Evolutionary conservation across 2,113 vertebrate species (phyloP).

Genomic region (Dascyllus trimaculatus): DNA sequence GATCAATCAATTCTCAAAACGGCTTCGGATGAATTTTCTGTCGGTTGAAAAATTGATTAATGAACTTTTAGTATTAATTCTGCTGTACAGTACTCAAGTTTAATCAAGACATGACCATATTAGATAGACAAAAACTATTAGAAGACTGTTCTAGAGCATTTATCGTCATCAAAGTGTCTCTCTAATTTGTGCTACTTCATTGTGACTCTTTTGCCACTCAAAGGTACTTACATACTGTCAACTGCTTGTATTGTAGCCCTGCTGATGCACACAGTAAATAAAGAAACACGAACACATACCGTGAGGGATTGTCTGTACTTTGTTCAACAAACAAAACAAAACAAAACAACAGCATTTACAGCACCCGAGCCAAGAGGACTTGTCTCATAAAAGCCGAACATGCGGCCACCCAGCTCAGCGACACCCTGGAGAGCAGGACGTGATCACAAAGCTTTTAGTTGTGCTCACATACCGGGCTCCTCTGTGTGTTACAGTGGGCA

Average conservation of each 20-base stretch:
- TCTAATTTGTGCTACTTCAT: not conserved
- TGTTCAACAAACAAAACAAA: conserved; percentile 22
- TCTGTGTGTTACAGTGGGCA: conserved; percentile 53
- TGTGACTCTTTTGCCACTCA: not conserved
- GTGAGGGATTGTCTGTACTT: not conserved
- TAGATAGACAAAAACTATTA: too few relatives aligned
- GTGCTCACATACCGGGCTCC: conserved; percentile 53
- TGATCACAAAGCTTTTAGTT: conserved; percentile 69
- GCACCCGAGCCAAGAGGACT: conserved; percentile 18
- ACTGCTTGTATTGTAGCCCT: not conserved
- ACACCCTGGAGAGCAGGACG: conserved; percentile 47
- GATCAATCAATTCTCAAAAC: too few relatives aligned
- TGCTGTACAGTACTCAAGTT: too few relatives aligned
- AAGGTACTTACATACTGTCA: not conserved
- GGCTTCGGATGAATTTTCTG: too few relatives aligned
- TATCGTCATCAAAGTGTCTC: not conserved
- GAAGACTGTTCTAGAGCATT: not conserved
- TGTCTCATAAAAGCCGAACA: conserved; percentile 61
- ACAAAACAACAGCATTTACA: conserved; percentile 10
- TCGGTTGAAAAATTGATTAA: too few relatives aligned
- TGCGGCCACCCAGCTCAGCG: conserved; percentile 30
- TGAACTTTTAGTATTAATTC: too few relatives aligned
- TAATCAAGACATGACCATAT: too few relatives aligned
- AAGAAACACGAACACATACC: not conserved
- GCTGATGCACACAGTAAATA: not conserved